Percentiles rank a stretch among this genome's conserved stretches.
Conservation (phyloP, 2,797 vertebrate species). For the Poeciliopsis presidionis region DNA sequence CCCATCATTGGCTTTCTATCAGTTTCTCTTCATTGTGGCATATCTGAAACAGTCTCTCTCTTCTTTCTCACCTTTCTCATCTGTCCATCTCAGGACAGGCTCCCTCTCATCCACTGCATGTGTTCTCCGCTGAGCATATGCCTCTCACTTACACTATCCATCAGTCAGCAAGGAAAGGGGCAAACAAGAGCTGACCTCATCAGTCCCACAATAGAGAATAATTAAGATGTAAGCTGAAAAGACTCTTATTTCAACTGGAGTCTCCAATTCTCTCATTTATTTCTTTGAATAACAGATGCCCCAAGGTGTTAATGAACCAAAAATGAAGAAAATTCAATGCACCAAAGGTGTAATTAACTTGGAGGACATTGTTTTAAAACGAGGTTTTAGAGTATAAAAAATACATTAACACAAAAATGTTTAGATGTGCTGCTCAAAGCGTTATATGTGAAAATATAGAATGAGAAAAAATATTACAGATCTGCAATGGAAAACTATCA, state of each 20-base stretch:
- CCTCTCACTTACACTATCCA: slow-evolving; percentile 57
- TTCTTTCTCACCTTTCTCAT: slow-evolving; percentile 34
- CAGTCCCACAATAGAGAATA: slow-evolving; percentile 54
- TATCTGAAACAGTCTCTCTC: slow-evolving; percentile 55
- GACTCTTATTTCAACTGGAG: slow-evolving; percentile 50
- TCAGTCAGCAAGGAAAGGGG: slow-evolving; percentile 66
- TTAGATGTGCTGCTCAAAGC: background rate
- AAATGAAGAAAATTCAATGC: slow-evolving; percentile 56
- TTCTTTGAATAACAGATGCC: slow-evolving; percentile 56
- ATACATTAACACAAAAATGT: background rate
- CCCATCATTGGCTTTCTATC: slow-evolving; percentile 68
- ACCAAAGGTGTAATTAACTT: slow-evolving; percentile 53
- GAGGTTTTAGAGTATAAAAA: background rate
- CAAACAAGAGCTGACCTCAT: slow-evolving; percentile 64
- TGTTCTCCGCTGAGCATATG: slow-evolving; percentile 62
- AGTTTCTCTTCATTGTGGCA: slow-evolving; percentile 58
- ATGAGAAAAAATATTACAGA: background rate
- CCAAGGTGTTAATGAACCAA: slow-evolving; percentile 52
- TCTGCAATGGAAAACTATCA: background rate
- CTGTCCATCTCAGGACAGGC: slow-evolving; percentile 52
- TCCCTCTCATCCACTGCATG: slow-evolving; percentile 36
- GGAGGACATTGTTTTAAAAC: slow-evolving; percentile 50
- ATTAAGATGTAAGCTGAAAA: slow-evolving; percentile 71
- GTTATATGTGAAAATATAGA: background rate
- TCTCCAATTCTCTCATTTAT: slow-evolving; percentile 50